Percentiles rank a stretch among this genome's conserved stretches.
Evolutionary conservation across 2,797 vertebrate species (phyloP).

Genomic region (Muscicapa comitata): DNA sequence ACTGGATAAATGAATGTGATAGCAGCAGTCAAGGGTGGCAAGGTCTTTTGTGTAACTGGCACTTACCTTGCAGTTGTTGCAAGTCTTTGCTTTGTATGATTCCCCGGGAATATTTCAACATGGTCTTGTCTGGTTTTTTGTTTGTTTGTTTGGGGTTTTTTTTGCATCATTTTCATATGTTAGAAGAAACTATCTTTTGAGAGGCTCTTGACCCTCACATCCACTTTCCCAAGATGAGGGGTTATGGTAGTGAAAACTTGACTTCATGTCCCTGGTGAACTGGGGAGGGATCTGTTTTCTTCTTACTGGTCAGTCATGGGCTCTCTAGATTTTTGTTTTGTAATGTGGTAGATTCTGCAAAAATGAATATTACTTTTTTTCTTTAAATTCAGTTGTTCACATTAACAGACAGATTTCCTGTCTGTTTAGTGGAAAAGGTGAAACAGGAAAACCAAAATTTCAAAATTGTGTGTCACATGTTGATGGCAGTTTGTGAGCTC

Average conservation of each 20-base stretch:
- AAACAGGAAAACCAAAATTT: slow-evolving; percentile 26
- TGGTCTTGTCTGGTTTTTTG: background rate
- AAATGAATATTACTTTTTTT: background rate
- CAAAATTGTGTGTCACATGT: background rate
- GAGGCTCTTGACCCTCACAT: background rate
- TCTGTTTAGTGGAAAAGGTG: background rate
- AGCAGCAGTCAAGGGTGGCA: background rate
- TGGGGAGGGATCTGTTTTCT: background rate
- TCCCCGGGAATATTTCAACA: background rate
- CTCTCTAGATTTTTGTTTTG: background rate
- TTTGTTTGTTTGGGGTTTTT: background rate
- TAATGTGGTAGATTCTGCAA: background rate
- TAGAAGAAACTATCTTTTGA: background rate
- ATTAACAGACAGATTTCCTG: background rate
- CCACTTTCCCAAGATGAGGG: background rate
- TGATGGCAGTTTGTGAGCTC: background rate
- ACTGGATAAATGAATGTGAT: background rate
- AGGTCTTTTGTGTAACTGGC: rapidly evolving
- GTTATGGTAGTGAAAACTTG: background rate
- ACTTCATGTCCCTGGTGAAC: background rate
- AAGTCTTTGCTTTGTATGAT: background rate
- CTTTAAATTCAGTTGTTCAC: background rate
- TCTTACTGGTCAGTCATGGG: background rate
- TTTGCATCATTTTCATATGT: background rate
- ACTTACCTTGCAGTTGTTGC: background rate